Evolutionary conservation across 2,888 invertebrate genomes (phyloP), one percentile per base, ranked within the genome.

Genomic region (Scaptomyza polygonia): DNA sequence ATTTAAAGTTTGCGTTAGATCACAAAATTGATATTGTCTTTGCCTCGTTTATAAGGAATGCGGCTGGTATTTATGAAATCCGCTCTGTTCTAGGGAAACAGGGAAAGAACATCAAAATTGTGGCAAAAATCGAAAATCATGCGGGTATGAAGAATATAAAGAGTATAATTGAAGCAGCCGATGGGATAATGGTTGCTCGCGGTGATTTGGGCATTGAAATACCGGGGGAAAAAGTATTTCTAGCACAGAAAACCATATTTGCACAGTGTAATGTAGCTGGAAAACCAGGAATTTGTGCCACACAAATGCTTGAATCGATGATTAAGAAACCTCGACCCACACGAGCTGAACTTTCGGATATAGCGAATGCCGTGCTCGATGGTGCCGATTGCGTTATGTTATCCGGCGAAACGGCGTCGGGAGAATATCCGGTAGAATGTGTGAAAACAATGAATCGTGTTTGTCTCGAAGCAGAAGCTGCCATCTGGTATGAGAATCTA

Each of bases 161-260:
- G 90, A 97, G 97, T 88, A 98, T 99, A 83, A 97, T 99, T 88
- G 93, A 93, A 36, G 97, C 95, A 7, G 96, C 98, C 0, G 99
- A 99, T 92, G 99, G 99, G 84, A 97, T 99, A 55, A 98, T 99
- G 98, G 98, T 98, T 0, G 99, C 99, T n/a, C 95, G 99, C 74
- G 99, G 98, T 84, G 99, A 99, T 92, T 94, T 99, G 74, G 98
- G 99, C 82, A 98, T 98, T 89, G 99, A 99, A 93, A 98, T 99
- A 85, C 98, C 98, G 0, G 95, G 98, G 25, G 98, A 99, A 91
- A 98, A 98, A 92, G 96, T 98, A 67, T 98, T 98, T 93, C 93
- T 99, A 29, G 98, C 98, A 0, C 99, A 99, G 92, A 99, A 99
- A 92, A 96, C 97, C 81, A 98, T 99, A 94, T 98, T 99, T 90